Percentiles rank a stretch among this genome's conserved stretches.
These are phyloP conservation scores for Idaea aversata DNA, from an alignment of 2,888 invertebrate species.

Conservation along the genomic window DNA sequence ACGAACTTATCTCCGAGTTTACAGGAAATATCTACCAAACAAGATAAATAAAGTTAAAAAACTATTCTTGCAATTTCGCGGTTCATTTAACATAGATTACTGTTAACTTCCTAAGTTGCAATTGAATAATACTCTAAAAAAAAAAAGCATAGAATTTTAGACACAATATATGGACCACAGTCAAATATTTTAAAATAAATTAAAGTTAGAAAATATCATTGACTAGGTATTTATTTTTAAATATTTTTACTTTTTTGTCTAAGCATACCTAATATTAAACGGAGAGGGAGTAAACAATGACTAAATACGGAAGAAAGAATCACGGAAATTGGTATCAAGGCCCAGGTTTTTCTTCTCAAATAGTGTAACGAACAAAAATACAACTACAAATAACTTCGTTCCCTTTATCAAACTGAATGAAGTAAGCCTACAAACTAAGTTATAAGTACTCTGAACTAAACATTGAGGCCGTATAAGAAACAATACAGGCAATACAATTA, in stretches of 20 bases:
- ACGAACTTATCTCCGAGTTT: neutral
- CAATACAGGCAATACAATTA: neutral
- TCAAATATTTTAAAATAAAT: too few relatives aligned
- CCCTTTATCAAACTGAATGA: neutral
- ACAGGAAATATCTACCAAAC: slow-evolving; percentile 31
- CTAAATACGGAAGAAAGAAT: slow-evolving; percentile 5
- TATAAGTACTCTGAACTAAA: too few relatives aligned
- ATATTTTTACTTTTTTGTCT: neutral
- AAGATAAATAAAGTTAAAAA: slow-evolving; percentile 22
- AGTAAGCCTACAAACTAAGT: neutral
- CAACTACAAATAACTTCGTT: neutral
- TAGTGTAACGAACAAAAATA: neutral
- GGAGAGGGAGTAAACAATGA: neutral
- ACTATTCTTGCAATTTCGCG: slow-evolving; percentile 46
- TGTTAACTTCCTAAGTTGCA: slow-evolving; percentile 27
- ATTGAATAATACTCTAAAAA: neutral
- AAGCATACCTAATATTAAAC: neutral
- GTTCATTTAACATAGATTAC: slow-evolving; percentile 36
- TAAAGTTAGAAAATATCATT: too few relatives aligned
- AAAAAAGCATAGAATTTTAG: neutral
- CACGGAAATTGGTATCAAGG: slow-evolving; percentile 9
- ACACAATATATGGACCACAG: neutral
- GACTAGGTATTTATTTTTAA: neutral
- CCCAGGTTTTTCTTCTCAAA: neutral
- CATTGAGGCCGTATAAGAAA: neutral